Evolutionary conservation across 2,113 vertebrate genomes (phyloP), one percentile per base, ranked within the genome.

Genomic region (Leucosticte australis): DNA sequence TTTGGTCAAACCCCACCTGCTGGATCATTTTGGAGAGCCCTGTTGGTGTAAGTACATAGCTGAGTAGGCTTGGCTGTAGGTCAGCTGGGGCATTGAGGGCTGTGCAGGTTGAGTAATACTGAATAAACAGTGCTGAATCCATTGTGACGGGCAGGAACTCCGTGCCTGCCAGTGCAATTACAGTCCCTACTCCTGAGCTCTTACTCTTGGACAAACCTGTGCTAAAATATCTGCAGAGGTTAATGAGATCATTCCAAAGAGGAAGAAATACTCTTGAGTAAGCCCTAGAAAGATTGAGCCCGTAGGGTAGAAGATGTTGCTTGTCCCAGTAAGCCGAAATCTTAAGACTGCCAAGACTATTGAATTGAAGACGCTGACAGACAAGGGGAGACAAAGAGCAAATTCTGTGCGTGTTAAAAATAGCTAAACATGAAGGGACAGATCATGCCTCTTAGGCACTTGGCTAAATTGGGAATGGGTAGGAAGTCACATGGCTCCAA

Each of bases 401-500:
- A 95, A 57, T 76, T 92, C 64, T 71, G 52, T 76, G 41, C 1
- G 1, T 17, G 2, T 90, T 94, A 89, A 75, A 90, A 96, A 93
- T 89, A 96, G 80, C 73, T 35, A 37, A 90, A 96, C 28, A 11
- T 64, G 80, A 87, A 94, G 73, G 88, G 90, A 93, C 88, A 90
- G 83, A 78, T 74, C 65, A 24, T 92, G 73, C 74, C 86, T 92
- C 57, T 73, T 33, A 55, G 90, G 88, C 90, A 76, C 31, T 26
- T 71, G 83, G 73, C 85, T 97, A 95, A 96, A 92, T 92, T 93
- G 42, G 93, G 94, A 86, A 77, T 53, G 80, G 74, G 62, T 68
- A 94, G 93, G 94, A 95, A 96, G 92, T 94, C 92, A 94, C 89
- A 84, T 70, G 80, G 33, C 53, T 88, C 41, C 64, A 89, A 92